phyloP scores from a whole-genome alignment of 2,888 invertebrate genomes.

The Pseudoips prasinana region DNA sequence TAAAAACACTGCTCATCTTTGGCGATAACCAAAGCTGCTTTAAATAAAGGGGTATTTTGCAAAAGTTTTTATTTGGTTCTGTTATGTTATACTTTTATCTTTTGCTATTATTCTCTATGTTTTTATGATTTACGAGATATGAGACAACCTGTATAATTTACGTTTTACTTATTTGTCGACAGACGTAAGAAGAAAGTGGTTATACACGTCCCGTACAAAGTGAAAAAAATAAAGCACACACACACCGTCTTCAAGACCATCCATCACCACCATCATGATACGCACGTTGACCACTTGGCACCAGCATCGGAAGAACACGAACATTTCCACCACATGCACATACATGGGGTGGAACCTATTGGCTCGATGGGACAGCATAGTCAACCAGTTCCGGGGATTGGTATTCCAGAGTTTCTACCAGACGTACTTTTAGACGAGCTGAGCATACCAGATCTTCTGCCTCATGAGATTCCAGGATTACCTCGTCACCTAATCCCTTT shows the following conservation, averaged over 20 bases:
- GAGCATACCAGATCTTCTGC: slow-evolving; percentile 45
- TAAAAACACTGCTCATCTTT: too few species aligned
- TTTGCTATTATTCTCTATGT: too few species aligned
- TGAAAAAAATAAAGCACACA: slow-evolving; percentile 86
- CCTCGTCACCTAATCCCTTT: slow-evolving; percentile 54
- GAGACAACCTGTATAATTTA: too few species aligned
- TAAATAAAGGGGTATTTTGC: too few species aligned
- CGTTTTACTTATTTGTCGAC: too few species aligned
- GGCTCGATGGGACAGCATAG: slow-evolving; percentile 56
- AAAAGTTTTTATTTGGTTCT: too few species aligned
- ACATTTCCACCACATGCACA: slow-evolving; percentile 74
- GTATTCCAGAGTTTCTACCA: slow-evolving; percentile 70
- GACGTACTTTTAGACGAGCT: slow-evolving; percentile 56
- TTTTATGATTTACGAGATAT: too few species aligned
- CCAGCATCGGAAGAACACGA: slow-evolving; percentile 68
- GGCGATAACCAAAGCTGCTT: too few species aligned
- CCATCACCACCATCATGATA: slow-evolving; percentile 77
- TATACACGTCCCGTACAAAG: slow-evolving; percentile 85
- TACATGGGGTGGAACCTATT: slow-evolving; percentile 52
- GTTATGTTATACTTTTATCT: too few species aligned
- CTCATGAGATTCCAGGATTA: slow-evolving; percentile 42
- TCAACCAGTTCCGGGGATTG: slow-evolving; percentile 57
- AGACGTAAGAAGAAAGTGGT: slow-evolving; percentile 84
- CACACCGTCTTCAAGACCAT: slow-evolving; percentile 87
- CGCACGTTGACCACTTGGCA: slow-evolving; percentile 43